Conservation (phyloP, 2,113 vertebrate genomes). For the Poeciliopsis prolifica region DNA sequence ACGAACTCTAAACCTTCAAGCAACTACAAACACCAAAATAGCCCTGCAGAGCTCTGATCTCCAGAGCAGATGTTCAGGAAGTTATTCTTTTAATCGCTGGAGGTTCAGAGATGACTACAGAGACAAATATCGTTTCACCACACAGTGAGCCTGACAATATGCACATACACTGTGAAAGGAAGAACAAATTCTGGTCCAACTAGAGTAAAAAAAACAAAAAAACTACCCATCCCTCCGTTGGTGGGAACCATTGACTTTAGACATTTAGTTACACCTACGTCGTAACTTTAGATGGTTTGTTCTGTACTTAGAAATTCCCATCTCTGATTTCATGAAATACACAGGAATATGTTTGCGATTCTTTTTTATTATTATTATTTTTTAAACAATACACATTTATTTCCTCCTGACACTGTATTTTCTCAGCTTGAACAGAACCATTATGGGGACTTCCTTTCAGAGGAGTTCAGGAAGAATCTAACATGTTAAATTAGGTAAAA, state of each 20-base stretch:
- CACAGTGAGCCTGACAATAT: slow-evolving; percentile 26
- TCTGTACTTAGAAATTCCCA: not conserved
- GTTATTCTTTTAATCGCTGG: slow-evolving; percentile 61
- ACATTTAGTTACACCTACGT: not conserved
- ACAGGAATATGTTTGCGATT: not conserved
- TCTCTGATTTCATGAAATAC: not conserved
- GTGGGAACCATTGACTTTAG: not conserved
- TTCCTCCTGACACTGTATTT: too few species aligned
- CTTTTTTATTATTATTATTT: too few species aligned
- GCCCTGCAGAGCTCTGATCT: slow-evolving; percentile 70
- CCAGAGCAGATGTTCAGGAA: slow-evolving; percentile 81
- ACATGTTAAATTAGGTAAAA: too few species aligned
- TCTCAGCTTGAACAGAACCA: too few species aligned
- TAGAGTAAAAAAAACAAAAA: not conserved
- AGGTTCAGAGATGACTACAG: slow-evolving; percentile 58
- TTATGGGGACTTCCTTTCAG: too few species aligned
- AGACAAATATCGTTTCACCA: slow-evolving; percentile 38
- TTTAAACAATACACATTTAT: not conserved
- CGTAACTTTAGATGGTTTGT: too few species aligned
- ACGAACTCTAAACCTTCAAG: slow-evolving; percentile 67
- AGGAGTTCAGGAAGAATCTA: too few species aligned
- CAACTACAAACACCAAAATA: slow-evolving; percentile 72
- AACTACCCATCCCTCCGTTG: not conserved
- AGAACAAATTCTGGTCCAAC: not conserved
- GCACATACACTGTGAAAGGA: slow-evolving; percentile 12